Conservation (phyloP, 1,140 invertebrate genomes). For the Gonatopus flavifemur region DNA sequence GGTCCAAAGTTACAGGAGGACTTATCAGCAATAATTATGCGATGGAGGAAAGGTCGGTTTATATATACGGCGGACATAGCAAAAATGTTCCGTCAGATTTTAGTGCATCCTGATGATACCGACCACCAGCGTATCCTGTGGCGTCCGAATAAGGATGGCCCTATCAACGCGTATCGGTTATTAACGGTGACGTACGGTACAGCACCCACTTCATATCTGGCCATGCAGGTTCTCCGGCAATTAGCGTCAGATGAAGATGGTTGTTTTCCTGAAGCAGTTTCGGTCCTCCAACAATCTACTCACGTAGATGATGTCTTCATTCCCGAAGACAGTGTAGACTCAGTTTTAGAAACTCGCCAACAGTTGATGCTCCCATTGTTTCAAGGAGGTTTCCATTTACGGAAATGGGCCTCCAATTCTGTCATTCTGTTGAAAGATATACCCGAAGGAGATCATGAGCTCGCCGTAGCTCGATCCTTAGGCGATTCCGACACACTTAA, state of each 20-base stretch:
- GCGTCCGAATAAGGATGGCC: rapidly evolving
- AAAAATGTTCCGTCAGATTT: slow-evolving; percentile 6
- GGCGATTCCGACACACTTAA: too few relatives aligned
- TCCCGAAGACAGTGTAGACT: neutral
- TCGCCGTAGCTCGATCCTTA: too few relatives aligned
- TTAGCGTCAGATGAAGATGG: neutral
- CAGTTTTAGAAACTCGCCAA: neutral
- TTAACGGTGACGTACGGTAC: neutral
- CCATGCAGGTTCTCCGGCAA: neutral
- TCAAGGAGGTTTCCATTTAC: too few relatives aligned
- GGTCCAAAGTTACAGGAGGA: slow-evolving; percentile 11
- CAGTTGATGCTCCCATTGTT: neutral
- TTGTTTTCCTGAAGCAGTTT: neutral
- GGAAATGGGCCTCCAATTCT: too few relatives aligned
- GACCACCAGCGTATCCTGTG: slow-evolving; percentile 35
- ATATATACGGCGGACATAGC: neutral
- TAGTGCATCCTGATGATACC: neutral
- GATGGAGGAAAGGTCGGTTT: slow-evolving; percentile 6
- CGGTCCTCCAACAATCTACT: neutral
- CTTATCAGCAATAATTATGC: neutral
- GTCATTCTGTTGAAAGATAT: too few relatives aligned
- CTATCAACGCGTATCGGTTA: neutral
- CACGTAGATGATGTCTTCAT: neutral
- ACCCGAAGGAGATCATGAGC: too few relatives aligned
- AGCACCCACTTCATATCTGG: neutral